phyloP scores from a whole-genome alignment of 2,797 vertebrate genomes.

The Ctenochaetus hawaiiensis region DNA sequence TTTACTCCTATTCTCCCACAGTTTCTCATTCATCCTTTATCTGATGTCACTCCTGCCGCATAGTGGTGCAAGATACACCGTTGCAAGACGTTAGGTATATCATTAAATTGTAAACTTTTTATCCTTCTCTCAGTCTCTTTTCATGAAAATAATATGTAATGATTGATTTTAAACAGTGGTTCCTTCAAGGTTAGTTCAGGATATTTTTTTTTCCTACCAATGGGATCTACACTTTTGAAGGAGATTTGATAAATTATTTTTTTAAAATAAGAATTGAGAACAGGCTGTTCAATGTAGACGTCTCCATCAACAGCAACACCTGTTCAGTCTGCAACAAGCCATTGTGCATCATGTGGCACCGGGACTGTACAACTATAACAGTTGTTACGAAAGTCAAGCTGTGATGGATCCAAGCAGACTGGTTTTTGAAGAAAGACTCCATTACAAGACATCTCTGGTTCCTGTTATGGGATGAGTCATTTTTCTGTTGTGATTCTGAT shows the following conservation, averaged over 20 bases:
- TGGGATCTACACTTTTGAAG: neutral
- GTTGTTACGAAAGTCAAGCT: conserved; percentile 51
- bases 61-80: conserved; percentile 5
- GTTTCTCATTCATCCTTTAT: conserved; percentile 33
- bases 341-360: conserved; percentile 33
- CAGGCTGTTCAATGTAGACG: conserved; percentile 28
- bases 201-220: neutral
- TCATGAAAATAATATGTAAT: conserved; percentile 12
- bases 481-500: conserved; percentile 57
- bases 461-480: conserved; percentile 66
- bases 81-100: neutral
- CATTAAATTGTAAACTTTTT: conserved; percentile 5
- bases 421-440: conserved; percentile 67
- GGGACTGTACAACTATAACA: conserved; percentile 39
- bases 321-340: conserved; percentile 40
- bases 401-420: conserved; percentile 63
- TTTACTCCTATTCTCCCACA: conserved; percentile 38
- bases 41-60: neutral
- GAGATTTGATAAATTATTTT: conserved; percentile 6
- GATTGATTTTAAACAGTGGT: conserved; percentile 31
- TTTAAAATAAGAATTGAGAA: neutral
- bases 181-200: conserved; percentile 24
- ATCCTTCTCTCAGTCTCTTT: conserved; percentile 1
- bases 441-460: conserved; percentile 56
- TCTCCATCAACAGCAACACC: conserved; percentile 31